Base-by-base conservation (phyloP, 2,113 vertebrate genomes). In the Hippocampus abdominalis region DNA sequence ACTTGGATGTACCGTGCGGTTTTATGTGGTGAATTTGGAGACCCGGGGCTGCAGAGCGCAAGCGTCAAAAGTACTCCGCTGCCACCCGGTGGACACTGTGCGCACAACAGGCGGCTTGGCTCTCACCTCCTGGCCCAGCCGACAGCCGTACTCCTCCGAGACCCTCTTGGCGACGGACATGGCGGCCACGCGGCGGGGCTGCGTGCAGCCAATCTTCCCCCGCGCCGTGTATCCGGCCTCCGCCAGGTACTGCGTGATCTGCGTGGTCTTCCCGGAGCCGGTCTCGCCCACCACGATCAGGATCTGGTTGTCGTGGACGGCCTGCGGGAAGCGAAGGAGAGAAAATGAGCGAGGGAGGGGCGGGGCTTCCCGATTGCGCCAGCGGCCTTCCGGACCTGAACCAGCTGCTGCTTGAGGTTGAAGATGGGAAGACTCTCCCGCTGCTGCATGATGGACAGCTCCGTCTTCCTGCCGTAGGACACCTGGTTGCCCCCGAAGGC, bases 151-250 rank as follows among this genome's bases (percentile, higher is more conserved):
- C 81, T 99, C 97, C 74, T 99, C 97, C 0, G 97, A 99, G 53
- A 99, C 97, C 49, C 97, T 93, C 87, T 99, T 99, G 0, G 97
- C 97, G 73, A 99, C 97, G 0, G 97, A 98, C 97, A 99, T 99
- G 25, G 97, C 97, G 1, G 97, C 97, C 68, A 99, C 97, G 85
- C 97, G 94, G 51, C 97, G 93, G 0, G 97, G 97, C 84, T 99
- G 97, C 18, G 97, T 98, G 12, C 97, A 99, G 36, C 97, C 97
- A 8, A 99, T 99, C 90, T 98, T 99, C 18, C 97, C 97, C 36
- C 96, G 90, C 0, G 94, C 93, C 1, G 96, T 98, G 60, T 99
- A 98, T 1, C 97, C 97, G 0, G 97, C 97, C 87, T 99, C 97
- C 0, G 97, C 97, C 84, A 99, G 90, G 89, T 99, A 99, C 29